These are phyloP conservation scores for Thalassarche chlororhynchos DNA, from an alignment of 2,113 vertebrate genomes.

Conservation along the genomic window DNA sequence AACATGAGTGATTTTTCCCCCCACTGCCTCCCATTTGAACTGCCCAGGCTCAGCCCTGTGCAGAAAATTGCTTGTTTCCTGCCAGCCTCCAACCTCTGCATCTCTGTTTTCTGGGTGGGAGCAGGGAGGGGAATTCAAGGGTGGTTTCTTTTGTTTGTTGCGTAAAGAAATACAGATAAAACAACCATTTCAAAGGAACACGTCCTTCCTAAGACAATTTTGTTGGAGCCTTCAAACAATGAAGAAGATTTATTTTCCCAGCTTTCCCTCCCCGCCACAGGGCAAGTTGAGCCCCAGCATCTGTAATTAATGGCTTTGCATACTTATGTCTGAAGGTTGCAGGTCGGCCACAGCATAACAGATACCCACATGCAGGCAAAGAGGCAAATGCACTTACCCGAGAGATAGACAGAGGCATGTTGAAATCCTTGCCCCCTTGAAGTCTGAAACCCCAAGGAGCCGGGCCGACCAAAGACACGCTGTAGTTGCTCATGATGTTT, in stretches of 20 bases:
- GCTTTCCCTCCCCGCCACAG: not conserved
- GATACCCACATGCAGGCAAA: not conserved
- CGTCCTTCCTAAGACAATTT: not conserved
- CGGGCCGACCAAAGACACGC: constrained; percentile 85
- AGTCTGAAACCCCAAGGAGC: constrained; percentile 98
- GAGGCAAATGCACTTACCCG: constrained; percentile 81
- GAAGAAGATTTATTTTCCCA: not conserved
- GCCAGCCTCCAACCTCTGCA: not conserved
- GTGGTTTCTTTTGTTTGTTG: not conserved
- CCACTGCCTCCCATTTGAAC: not conserved
- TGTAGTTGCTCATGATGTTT: constrained; percentile 92
- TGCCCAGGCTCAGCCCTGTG: not conserved
- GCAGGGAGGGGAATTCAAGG: not conserved
- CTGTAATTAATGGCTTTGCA: not conserved
- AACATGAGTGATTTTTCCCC: not conserved
- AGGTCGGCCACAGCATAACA: not conserved
- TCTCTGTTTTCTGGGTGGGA: not conserved
- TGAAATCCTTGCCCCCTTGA: constrained; percentile 98
- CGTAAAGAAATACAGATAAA: not conserved
- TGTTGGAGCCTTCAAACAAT: not conserved
- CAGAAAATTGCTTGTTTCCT: not conserved
- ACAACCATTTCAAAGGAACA: not conserved
- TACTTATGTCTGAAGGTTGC: not conserved
- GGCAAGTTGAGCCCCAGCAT: not conserved
- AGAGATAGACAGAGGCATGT: constrained; percentile 94